These are phyloP conservation scores for Sebastes trivittatus DNA, from an alignment of 2,797 vertebrate genomes.

Conservation along the genomic window DNA sequence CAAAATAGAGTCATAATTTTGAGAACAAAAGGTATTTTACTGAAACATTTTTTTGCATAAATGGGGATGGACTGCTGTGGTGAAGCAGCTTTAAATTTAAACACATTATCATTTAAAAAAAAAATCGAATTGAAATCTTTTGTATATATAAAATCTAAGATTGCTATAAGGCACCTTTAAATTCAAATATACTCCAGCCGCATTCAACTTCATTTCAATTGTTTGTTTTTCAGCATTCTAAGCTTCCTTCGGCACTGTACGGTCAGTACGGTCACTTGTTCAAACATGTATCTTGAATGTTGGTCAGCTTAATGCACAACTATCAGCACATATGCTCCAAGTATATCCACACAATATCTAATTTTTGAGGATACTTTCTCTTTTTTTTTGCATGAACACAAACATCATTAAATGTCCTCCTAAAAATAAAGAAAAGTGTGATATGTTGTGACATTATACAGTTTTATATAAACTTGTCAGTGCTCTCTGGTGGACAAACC, in stretches of 20 bases:
- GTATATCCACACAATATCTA: accelerated
- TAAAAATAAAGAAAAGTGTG: too few species aligned
- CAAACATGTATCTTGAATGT: neutral
- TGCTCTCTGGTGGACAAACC: neutral
- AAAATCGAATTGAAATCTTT: neutral
- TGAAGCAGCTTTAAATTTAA: neutral
- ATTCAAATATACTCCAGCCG: neutral
- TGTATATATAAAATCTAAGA: too few species aligned
- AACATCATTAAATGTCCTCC: neutral
- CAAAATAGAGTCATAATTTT: neutral
- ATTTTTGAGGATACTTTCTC: neutral
- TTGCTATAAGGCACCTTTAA: too few species aligned
- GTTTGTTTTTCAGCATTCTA: too few species aligned
- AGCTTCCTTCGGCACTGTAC: neutral
- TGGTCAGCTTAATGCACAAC: neutral
- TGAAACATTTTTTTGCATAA: neutral
- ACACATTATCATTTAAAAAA: neutral
- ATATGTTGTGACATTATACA: neutral
- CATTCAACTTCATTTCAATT: neutral
- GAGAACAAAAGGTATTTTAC: neutral
- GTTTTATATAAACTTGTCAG: neutral
- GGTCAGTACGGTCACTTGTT: neutral
- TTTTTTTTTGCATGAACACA: neutral
- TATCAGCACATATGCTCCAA: neutral
- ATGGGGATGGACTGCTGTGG: neutral